Percentiles rank a stretch among this genome's conserved stretches.
These are phyloP conservation scores for Drosophila chauvacae DNA, from an alignment of 1,140 invertebrate genomes.

Conservation along the genomic window DNA sequence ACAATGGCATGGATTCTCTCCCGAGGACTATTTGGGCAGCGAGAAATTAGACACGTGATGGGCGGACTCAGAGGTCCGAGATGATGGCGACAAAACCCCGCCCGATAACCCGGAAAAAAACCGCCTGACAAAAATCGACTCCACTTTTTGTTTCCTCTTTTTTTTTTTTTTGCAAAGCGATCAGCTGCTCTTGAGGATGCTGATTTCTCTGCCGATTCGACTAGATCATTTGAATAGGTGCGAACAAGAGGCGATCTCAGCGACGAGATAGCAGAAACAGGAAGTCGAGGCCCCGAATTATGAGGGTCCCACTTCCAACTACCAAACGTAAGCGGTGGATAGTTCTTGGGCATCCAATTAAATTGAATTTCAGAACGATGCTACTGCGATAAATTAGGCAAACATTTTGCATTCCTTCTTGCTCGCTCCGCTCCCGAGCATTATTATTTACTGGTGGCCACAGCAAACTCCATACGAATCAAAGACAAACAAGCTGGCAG, in stretches of 20 bases:
- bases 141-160: slow-evolving; percentile 42
- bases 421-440: background rate
- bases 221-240: slow-evolving; percentile 75
- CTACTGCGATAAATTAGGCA: slow-evolving; percentile 81
- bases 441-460: slow-evolving; percentile 38
- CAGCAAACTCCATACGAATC: slow-evolving; percentile 29
- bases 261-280: slow-evolving; percentile 59
- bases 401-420: slow-evolving; percentile 58
- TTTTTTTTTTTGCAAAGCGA: slow-evolving; percentile 30
- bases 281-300: slow-evolving; percentile 67
- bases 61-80: slow-evolving; percentile 40
- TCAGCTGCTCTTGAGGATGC: slow-evolving; percentile 53
- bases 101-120: slow-evolving; percentile 57
- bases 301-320: slow-evolving; percentile 51
- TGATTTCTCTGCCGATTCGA: slow-evolving; percentile 29
- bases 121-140: slow-evolving; percentile 33
- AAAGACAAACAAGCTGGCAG: slow-evolving; percentile 58
- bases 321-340: slow-evolving; percentile 2
- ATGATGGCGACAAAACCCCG: slow-evolving; percentile 68
- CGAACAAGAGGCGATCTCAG: slow-evolving; percentile 64
- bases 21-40: slow-evolving; percentile 72
- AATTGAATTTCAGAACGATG: slow-evolving; percentile 79
- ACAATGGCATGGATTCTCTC: slow-evolving; percentile 60
- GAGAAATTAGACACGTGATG: slow-evolving; percentile 81
- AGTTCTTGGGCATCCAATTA: slow-evolving; percentile 71